Conservation (phyloP, 2,888 invertebrate species). For the Patella pellucida region DNA sequence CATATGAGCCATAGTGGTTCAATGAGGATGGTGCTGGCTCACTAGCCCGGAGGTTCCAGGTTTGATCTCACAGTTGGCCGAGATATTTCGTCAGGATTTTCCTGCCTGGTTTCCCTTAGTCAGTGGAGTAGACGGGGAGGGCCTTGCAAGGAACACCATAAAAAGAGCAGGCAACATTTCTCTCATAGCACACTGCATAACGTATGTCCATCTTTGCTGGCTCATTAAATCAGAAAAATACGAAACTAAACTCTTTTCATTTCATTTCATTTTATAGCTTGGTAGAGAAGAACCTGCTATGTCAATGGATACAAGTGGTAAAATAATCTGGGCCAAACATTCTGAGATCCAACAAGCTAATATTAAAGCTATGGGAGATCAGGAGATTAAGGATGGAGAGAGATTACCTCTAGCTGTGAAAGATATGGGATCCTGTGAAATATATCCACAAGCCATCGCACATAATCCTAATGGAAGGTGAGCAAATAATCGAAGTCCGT, state of each 20-base stretch:
- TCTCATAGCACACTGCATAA: too few species aligned
- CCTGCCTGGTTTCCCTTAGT: too few species aligned
- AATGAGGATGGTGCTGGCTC: too few species aligned
- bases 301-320: conserved; percentile 98
- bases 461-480: conserved; percentile 97
- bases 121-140: too few species aligned
- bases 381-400: conserved; percentile 88
- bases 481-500: conserved; percentile 15
- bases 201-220: too few species aligned
- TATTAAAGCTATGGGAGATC: conserved; percentile 79
- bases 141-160: too few species aligned
- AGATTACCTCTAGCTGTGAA: conserved; percentile 93
- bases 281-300: conserved; percentile 99
- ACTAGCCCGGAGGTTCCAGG: too few species aligned
- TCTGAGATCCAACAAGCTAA: conserved; percentile 98
- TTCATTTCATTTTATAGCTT: conserved; percentile 70
- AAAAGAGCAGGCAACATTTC: too few species aligned
- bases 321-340: conserved; percentile 99
- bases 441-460: conserved; percentile 97
- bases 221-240: too few species aligned
- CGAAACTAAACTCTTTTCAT: too few species aligned
- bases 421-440: conserved; percentile 99
- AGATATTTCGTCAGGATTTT: too few species aligned
- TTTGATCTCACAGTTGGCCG: too few species aligned
- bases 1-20: neutral